Conservation (phyloP, 2,113 vertebrate genomes). For the Oostethus manadensis region DNA sequence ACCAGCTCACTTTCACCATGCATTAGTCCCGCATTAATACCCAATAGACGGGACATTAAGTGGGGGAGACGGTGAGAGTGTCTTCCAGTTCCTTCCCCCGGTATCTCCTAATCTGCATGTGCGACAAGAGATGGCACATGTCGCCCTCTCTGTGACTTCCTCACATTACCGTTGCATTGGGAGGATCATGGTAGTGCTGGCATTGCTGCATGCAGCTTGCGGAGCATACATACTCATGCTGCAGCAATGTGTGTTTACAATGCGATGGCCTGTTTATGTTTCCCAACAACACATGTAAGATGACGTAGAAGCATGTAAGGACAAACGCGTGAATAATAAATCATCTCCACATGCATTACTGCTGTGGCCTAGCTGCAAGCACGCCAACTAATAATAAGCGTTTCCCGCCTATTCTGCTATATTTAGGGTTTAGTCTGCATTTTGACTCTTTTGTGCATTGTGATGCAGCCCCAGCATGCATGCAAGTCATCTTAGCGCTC, state of each 20-base stretch:
- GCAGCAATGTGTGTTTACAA: conserved; percentile 9
- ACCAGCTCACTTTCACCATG: conserved; percentile 50
- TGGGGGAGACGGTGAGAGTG: conserved; percentile 42
- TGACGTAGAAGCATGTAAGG: neutral
- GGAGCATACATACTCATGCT: conserved; percentile 11
- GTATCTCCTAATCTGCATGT: conserved; percentile 47
- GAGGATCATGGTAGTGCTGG: conserved; percentile 41
- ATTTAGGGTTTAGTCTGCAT: neutral
- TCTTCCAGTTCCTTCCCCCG: conserved; percentile 59
- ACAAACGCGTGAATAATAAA: conserved; percentile 2
- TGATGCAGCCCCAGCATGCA: conserved; percentile 1
- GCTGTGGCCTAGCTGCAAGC: neutral
- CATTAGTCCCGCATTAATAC: conserved; percentile 62
- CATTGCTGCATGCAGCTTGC: conserved; percentile 27
- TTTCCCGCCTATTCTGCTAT: neutral
- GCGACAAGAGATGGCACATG: conserved; percentile 23
- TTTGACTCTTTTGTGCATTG: conserved; percentile 1
- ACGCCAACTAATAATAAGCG: neutral
- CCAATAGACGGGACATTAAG: conserved; percentile 61
- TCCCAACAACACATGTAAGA: neutral
- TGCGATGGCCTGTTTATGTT: neutral
- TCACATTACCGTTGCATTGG: conserved; percentile 44
- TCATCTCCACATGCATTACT: neutral
- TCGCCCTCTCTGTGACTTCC: conserved; percentile 54
- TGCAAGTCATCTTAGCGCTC: conserved; percentile 5